Conservation (phyloP, 1,140 invertebrate species). For the Drosophila persimilis region DNA sequence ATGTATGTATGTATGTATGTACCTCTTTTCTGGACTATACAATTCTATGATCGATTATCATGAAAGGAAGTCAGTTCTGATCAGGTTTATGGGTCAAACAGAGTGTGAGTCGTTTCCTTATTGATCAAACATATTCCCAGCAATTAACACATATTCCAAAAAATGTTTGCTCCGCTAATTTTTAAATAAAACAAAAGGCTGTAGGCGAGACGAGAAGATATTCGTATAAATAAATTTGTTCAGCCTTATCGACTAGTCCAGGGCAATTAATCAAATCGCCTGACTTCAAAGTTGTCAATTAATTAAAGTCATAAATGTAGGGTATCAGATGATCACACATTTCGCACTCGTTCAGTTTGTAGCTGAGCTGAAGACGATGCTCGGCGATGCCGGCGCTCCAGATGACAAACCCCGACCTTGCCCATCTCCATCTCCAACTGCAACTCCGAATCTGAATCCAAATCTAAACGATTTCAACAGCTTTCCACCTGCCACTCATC, state of each 20-base stretch:
- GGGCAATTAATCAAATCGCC: conserved; percentile 38
- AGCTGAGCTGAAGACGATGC: conserved; percentile 24
- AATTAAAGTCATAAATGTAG: conserved; percentile 51
- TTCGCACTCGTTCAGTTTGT: conserved; percentile 3
- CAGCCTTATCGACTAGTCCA: conserved; percentile 27
- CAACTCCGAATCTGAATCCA: neutral
- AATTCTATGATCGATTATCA: conserved; percentile 3
- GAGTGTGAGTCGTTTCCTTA: conserved; percentile 6
- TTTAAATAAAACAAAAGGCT: conserved; percentile 13
- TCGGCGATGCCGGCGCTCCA: conserved; percentile 38
- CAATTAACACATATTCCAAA: conserved; percentile 38
- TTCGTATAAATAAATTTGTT: conserved; percentile 27
- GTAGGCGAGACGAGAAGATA: neutral
- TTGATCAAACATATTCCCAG: conserved; percentile 20
- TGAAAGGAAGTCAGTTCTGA: neutral
- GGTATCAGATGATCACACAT: conserved; percentile 44
- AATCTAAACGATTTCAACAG: conserved; percentile 58
- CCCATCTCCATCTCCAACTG: conserved; percentile 35
- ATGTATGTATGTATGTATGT: too few species aligned
- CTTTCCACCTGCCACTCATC: conserved; percentile 62
- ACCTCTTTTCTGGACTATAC: too few species aligned
- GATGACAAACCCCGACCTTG: conserved; percentile 60
- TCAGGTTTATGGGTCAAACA: neutral
- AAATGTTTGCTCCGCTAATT: conserved; percentile 33
- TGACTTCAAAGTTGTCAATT: conserved; percentile 44